Evolutionary conservation across 2,113 vertebrate species (phyloP), one percentile per base, ranked within the genome.

Genomic region (Sander lucioperca): DNA sequence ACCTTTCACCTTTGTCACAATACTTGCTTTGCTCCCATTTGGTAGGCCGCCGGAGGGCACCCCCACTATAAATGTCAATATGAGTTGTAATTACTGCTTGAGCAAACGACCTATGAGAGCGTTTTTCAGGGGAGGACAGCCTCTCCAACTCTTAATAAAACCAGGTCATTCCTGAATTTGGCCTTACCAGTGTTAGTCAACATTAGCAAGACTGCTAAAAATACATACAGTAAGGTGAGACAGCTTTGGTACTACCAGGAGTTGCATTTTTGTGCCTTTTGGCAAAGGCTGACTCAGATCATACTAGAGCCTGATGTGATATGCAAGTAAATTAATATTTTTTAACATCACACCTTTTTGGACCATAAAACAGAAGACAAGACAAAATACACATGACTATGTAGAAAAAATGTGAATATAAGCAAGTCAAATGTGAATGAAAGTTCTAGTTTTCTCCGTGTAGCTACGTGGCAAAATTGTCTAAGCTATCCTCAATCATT

Each of bases 401-500:
- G 25, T 30, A 36, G 53, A 68, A 50, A 5, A 33, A n/a, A 5
- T 65, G 16, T 65, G 11, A 78, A 51, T 25, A 50, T 6, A 51
- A 25, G 4, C 15, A 19, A 43, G 61, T 27, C 9, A 51, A 59
- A 65, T 9, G 15, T 56, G 30, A 30, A 75, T 71, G 2, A 80
- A 57, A 74, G 14, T 27, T 76, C 53, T 3, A 51, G n/a, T 66
- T 57, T 62, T 4, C 5, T 45, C 25, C 5, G 43, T 3, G 7
- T 80, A 43, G 39, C 10, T 43, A 51, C 33, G 65, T 39, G 13
- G 5, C 36, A 9, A 74, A 69, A 77, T n/a, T 6, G 27, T 69
- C 45, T 36, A 36, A n/a, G 53, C 61, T 50, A 25, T 82, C 51
- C 25, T 82, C 65, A 58, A 7, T 74, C 14, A 56, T 23, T 69